A percentile compares a stretch with the other conserved stretches of the same genome.
Conservation (phyloP, 92 coral and sea anemone genomes). For the Umimayanthus chanpuru region DNA sequence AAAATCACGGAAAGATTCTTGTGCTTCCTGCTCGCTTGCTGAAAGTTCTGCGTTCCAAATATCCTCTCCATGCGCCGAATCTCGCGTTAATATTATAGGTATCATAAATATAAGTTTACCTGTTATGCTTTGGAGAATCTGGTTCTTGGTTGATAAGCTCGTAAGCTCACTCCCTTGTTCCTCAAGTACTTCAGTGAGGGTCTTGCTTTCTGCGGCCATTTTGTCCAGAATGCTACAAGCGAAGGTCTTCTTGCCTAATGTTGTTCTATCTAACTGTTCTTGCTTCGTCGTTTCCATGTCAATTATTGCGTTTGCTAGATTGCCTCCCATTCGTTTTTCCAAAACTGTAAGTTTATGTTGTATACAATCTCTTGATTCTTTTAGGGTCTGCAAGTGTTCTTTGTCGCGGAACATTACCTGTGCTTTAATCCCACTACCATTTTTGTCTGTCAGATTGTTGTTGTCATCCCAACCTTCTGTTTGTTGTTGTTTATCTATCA, state of each 20-base stretch:
- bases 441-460: slow-evolving; percentile 38
- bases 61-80: neutral
- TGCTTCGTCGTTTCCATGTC: neutral
- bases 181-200: slow-evolving; percentile 17
- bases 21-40: neutral
- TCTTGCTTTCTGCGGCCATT: slow-evolving; percentile 1
- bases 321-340: neutral
- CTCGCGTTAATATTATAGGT: neutral
- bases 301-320: slow-evolving; percentile 6
- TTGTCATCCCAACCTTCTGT: neutral
- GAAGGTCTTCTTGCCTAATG: neutral
- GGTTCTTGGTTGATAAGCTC: neutral
- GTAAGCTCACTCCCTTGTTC: slow-evolving; percentile 17
- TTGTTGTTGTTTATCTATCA: too few relatives aligned
- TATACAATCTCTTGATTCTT: neutral
- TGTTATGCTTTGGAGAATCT: neutral
- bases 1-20: neutral
- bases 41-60: neutral
- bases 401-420: neutral
- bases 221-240: neutral
- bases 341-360: slow-evolving; percentile 4
- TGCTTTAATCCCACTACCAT: neutral
- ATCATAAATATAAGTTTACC: neutral
- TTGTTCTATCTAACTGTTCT: neutral
- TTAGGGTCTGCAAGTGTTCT: neutral